A percentile compares a stretch with the other conserved stretches of the same genome.
Conservation (phyloP, 2,797 vertebrate genomes). For the Karalla daura region DNA sequence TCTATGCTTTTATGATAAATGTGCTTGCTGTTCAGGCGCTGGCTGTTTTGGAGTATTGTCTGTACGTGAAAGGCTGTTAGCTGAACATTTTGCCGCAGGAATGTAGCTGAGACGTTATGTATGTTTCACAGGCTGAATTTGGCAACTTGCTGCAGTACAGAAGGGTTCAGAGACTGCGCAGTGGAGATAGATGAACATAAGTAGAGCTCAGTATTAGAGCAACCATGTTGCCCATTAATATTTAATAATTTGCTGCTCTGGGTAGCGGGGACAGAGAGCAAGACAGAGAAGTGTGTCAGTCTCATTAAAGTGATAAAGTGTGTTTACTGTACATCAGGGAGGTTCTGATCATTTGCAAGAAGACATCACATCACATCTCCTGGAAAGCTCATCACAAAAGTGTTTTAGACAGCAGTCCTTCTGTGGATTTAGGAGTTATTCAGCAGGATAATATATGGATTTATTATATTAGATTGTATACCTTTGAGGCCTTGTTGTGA, state of each 20-base stretch:
- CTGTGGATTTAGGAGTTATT: conserved; percentile 1
- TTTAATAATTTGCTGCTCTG: conserved; percentile 71
- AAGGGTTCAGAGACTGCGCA: conserved; percentile 40
- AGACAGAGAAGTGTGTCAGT: conserved; percentile 71
- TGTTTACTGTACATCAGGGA: conserved; percentile 51
- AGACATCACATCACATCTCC: background rate
- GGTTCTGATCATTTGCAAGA: conserved; percentile 40
- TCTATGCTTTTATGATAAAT: background rate
- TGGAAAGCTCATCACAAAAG: conserved; percentile 8
- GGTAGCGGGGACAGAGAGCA: conserved; percentile 61
- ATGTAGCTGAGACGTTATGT: conserved; percentile 9
- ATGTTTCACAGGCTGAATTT: conserved; percentile 27
- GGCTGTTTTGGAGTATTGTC: background rate
- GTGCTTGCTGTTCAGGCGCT: background rate
- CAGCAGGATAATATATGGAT: conserved; percentile 4
- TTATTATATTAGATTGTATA: conserved; percentile 3
- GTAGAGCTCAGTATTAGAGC: conserved; percentile 69
- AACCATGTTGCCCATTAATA: conserved; percentile 77
- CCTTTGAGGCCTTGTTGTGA: conserved; percentile 15
- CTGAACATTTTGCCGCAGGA: background rate
- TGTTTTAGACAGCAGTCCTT: background rate
- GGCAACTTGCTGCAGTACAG: conserved; percentile 28
- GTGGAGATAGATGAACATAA: conserved; percentile 58
- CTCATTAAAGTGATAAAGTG: conserved; percentile 69
- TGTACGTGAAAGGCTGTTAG: conserved; percentile 8